Base-by-base conservation (phyloP, 2,888 invertebrate genomes). In the Drosophila nigritarsus region DNA sequence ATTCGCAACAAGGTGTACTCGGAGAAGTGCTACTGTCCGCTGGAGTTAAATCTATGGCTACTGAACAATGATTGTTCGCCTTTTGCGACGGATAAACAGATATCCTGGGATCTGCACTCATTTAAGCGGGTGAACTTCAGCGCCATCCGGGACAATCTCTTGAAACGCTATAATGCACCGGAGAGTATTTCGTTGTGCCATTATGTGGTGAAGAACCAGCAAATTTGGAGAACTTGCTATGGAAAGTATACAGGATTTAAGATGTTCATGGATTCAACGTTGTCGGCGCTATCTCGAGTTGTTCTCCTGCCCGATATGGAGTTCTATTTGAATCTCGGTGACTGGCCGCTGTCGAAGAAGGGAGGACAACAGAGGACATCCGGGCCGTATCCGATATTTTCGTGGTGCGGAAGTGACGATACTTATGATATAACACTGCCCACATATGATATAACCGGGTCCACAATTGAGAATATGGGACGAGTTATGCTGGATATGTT, bases 191-290 rank as follows among this genome's bases (percentile, higher is more conserved):
- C 98, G 87, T 94, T 98, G 88, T 98, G 98, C 91, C 97, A 98
- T 92, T 99, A 99, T 93, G 95, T 96, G 11, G 94, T 99, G 11
- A 96, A 97, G 92, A 93, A 96, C 79, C 99, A 98, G 93, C 93
- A 96, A 94, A 94, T 99, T 81, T 96, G 97, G 92, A 95, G 98
- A 83, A 95, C 96, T 87, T 99, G 99, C 91, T 98, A 98, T 93
- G 99, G 99, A 18, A 96, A 98, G 92, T 97, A 99, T 94, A 96
- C 98, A 15, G 99, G 98, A 0, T 99, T 99, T 92, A 98, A 98
- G 92, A 97, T 98, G 96, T 99, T 99, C 93, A 95, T 97, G 93
- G 99, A 99, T 93, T 95, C 96, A 51, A 96, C 98, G 68, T 93
- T 99, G 34, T 92, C 97, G 53, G 98, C 97, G 0, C 92, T 99